phyloP scores from a whole-genome alignment of 2,113 vertebrate genomes.

The Protobothrops flavoviridis region DNA sequence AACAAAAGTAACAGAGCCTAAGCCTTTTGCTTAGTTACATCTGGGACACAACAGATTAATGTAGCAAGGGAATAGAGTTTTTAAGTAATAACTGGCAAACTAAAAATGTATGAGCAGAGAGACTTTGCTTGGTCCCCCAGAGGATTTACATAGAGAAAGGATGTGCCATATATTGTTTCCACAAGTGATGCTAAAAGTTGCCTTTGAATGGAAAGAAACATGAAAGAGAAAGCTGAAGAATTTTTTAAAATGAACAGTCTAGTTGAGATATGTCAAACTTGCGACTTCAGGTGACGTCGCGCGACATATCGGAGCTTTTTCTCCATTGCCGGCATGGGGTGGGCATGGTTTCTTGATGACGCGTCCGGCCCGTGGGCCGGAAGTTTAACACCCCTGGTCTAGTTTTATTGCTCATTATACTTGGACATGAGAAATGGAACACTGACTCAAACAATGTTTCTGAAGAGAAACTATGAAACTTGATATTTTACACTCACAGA shows the following conservation, averaged over 20 bases:
- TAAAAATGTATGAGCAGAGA: not conserved
- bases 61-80: not conserved
- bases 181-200: not conserved
- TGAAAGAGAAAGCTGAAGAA: not conserved
- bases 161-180: not conserved
- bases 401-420: not conserved
- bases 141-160: not conserved
- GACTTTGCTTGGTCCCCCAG: not conserved
- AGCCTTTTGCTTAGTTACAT: not conserved
- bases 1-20: not conserved
- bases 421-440: not conserved
- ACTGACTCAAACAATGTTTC: not conserved
- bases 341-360: too few species aligned
- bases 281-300: too few species aligned
- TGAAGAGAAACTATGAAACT: not conserved
- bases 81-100: not conserved
- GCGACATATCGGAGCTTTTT: too few species aligned
- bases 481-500: not conserved
- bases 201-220: not conserved
- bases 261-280: too few species aligned
- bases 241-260: not conserved
- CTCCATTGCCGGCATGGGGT: too few species aligned
- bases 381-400: too few species aligned
- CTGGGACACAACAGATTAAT: not conserved
- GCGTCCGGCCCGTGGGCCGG: too few species aligned